Conservation (phyloP, 2,113 vertebrate species). For the Opisthocomus hoazin region DNA sequence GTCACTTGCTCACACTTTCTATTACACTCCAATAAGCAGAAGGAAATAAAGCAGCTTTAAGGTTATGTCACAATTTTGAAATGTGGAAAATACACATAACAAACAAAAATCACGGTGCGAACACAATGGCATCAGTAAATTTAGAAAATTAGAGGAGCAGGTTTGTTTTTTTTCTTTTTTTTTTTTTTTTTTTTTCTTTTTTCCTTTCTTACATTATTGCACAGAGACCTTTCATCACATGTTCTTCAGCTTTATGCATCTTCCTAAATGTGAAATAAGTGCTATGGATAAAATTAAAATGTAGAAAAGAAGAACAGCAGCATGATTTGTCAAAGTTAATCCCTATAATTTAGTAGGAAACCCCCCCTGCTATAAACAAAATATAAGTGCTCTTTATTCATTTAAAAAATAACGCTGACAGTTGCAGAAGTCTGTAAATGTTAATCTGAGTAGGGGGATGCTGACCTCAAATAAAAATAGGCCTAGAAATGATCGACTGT, state of each 20-base stretch:
- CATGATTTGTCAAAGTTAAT: conserved; percentile 78
- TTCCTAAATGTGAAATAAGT: conserved; percentile 74
- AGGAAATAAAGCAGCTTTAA: conserved; percentile 86
- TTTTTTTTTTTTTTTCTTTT: neutral
- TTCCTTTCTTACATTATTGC: conserved; percentile 84
- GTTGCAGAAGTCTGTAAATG: conserved; percentile 58
- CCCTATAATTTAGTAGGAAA: conserved; percentile 77
- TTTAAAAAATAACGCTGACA: conserved; percentile 67
- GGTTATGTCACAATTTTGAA: conserved; percentile 83
- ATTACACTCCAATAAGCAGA: conserved; percentile 73
- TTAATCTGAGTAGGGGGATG: conserved; percentile 29
- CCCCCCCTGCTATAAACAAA: conserved; percentile 74
- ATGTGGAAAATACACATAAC: conserved; percentile 76
- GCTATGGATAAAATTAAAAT: conserved; percentile 73
- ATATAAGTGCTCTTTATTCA: conserved; percentile 81
- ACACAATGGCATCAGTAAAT: conserved; percentile 61
- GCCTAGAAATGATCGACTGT: conserved; percentile 22
- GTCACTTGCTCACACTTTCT: conserved; percentile 77
- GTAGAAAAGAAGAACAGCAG: conserved; percentile 78
- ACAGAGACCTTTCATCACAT: conserved; percentile 85
- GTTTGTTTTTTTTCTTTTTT: neutral
- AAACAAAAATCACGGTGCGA: conserved; percentile 57
- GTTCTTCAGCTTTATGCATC: conserved; percentile 72
- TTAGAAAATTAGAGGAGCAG: conserved; percentile 60
- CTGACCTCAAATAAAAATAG: conserved; percentile 38